phyloP scores from a whole-genome alignment of 2,888 invertebrate genomes.

The Xylota sylvarum region DNA sequence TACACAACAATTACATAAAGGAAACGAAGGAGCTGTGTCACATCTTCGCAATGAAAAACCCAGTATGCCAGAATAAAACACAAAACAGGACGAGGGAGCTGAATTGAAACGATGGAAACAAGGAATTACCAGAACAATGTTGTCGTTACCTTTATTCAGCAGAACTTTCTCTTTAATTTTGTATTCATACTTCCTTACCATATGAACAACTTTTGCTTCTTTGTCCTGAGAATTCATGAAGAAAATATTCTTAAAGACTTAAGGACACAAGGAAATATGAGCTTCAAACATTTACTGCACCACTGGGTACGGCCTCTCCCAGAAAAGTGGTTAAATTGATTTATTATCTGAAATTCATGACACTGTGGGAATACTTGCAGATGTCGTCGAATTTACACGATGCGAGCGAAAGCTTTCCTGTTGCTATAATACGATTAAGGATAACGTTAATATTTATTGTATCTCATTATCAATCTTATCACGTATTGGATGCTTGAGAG shows the following conservation, averaged over 20 bases:
- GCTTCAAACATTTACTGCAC: neutral
- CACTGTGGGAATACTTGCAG: constrained; percentile 54
- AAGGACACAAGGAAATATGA: constrained; percentile 6
- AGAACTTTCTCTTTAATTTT: neutral
- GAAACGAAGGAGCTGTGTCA: neutral
- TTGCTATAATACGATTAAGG: constrained; percentile 1
- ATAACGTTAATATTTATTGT: constrained; percentile 19
- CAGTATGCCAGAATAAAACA: neutral
- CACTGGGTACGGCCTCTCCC: neutral
- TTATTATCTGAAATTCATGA: constrained; percentile 53
- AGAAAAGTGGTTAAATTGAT: constrained; percentile 41
- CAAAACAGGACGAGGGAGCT: neutral
- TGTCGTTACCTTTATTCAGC: neutral
- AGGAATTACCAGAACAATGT: neutral
- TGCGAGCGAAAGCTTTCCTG: constrained; percentile 5
- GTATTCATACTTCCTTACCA: neutral
- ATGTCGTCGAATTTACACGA: constrained; percentile 34
- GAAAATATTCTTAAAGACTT: constrained; percentile 23
- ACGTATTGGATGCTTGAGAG: neutral
- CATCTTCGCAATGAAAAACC: neutral
- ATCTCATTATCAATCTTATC: constrained; percentile 7
- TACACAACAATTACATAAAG: neutral
- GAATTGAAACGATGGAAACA: neutral
- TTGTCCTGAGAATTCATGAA: neutral
- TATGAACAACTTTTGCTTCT: neutral